Evolutionary conservation across 1,140 invertebrate genomes (phyloP).

Genomic region (Probaryconus sp.): DNA sequence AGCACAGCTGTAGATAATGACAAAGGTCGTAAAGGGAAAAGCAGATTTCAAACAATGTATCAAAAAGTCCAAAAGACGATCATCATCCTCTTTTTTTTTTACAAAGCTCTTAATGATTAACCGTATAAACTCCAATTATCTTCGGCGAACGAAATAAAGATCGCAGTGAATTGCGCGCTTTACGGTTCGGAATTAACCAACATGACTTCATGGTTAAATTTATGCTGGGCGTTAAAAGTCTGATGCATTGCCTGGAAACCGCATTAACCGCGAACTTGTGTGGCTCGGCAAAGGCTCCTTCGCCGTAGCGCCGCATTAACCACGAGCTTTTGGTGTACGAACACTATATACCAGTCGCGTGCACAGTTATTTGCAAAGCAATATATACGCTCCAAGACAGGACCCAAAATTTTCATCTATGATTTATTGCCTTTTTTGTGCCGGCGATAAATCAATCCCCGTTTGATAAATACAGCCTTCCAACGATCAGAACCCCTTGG

Average conservation of each 20-base stretch:
- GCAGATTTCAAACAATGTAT: slow-evolving; percentile 8
- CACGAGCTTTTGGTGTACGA: slow-evolving; percentile 32
- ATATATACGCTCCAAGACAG: slow-evolving; percentile 15
- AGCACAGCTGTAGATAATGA: slow-evolving; percentile 6
- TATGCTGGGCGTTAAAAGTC: slow-evolving; percentile 55
- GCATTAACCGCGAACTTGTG: slow-evolving; percentile 30
- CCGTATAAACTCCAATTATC: slow-evolving; percentile 24
- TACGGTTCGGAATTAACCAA: slow-evolving; percentile 46
- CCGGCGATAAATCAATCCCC: too few relatives aligned
- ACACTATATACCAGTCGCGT: slow-evolving; percentile 29
- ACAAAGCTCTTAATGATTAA: slow-evolving; percentile 10
- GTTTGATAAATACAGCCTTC: too few relatives aligned
- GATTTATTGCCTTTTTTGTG: slow-evolving; percentile 27
- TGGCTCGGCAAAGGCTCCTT: slow-evolving; percentile 31
- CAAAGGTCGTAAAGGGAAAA: slow-evolving; percentile 7
- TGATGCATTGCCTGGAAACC: slow-evolving; percentile 41
- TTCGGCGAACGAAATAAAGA: slow-evolving; percentile 21
- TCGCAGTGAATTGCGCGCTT: slow-evolving; percentile 23
- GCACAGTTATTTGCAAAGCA: slow-evolving; percentile 21
- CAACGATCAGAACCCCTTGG: too few relatives aligned
- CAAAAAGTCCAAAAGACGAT: not conserved
- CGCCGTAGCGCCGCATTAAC: slow-evolving; percentile 40
- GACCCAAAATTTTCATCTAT: slow-evolving; percentile 26
- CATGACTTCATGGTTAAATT: slow-evolving; percentile 42
- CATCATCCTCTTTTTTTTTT: not conserved